Conservation (phyloP, 2,113 vertebrate species). For the Ciconia maguari region DNA sequence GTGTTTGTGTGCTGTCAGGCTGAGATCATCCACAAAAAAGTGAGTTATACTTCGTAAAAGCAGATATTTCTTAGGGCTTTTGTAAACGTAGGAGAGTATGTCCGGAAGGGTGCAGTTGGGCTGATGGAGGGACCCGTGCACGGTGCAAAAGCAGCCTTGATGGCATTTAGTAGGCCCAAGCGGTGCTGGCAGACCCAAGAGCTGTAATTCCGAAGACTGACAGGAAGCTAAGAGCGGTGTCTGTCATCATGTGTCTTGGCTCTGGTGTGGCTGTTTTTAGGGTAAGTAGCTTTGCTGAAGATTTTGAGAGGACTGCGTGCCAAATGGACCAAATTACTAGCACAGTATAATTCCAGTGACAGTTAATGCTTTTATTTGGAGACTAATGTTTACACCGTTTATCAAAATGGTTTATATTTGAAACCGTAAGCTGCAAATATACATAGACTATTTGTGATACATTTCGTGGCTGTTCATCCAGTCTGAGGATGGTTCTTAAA, state of each 20-base stretch:
- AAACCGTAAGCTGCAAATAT: neutral
- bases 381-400: neutral
- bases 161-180: neutral
- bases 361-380: neutral
- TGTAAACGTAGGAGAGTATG: neutral
- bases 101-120: neutral
- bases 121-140: accelerated
- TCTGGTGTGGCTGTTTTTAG: neutral
- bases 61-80: accelerated
- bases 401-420: neutral
- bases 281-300: constrained; percentile 48
- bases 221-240: neutral
- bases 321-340: neutral
- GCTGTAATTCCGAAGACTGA: neutral
- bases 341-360: neutral
- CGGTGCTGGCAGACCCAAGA: neutral
- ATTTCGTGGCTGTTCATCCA: neutral
- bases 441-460: neutral
- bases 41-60: accelerated
- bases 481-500: neutral
- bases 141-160: accelerated
- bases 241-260: neutral
- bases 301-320: neutral
- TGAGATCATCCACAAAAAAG: neutral
- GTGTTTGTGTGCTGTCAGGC: neutral